phyloP scores from a whole-genome alignment of 2,113 vertebrate genomes.

The Quiscalus mexicanus region DNA sequence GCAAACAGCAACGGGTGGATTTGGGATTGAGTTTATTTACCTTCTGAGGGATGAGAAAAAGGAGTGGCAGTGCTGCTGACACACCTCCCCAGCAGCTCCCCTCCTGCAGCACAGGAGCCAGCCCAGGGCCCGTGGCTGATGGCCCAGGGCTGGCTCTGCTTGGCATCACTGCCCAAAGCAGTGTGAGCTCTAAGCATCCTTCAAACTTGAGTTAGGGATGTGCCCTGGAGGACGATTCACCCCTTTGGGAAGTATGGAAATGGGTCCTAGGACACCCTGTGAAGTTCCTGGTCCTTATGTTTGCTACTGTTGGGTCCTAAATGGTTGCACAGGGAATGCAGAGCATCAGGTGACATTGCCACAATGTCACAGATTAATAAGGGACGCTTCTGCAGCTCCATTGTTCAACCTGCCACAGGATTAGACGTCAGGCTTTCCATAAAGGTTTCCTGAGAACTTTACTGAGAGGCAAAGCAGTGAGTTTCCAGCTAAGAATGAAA shows the following conservation, averaged over 20 bases:
- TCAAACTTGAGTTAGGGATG: neutral
- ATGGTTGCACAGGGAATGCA: neutral
- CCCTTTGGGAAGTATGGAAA: neutral
- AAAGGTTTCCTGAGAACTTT: neutral
- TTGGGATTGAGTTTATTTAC: neutral
- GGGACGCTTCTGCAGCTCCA: neutral
- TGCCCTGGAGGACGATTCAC: neutral
- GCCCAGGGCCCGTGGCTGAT: neutral
- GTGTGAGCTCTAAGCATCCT: fast-evolving
- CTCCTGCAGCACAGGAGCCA: neutral
- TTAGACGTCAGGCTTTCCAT: neutral
- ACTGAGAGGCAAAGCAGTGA: neutral
- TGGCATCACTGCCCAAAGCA: neutral
- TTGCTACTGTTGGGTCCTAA: neutral
- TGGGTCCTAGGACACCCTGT: neutral
- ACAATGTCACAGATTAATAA: neutral
- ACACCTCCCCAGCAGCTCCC: neutral
- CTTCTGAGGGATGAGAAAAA: neutral
- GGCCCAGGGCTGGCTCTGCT: neutral
- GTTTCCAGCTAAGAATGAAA: neutral
- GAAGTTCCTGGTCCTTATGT: neutral
- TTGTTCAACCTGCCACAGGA: neutral
- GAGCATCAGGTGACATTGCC: neutral
- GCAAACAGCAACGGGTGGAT: neutral
- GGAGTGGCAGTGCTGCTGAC: neutral